Evolutionary conservation across 1,140 invertebrate genomes (phyloP), one percentile per base, ranked within the genome.

Genomic region (Scaptomyza montana): DNA sequence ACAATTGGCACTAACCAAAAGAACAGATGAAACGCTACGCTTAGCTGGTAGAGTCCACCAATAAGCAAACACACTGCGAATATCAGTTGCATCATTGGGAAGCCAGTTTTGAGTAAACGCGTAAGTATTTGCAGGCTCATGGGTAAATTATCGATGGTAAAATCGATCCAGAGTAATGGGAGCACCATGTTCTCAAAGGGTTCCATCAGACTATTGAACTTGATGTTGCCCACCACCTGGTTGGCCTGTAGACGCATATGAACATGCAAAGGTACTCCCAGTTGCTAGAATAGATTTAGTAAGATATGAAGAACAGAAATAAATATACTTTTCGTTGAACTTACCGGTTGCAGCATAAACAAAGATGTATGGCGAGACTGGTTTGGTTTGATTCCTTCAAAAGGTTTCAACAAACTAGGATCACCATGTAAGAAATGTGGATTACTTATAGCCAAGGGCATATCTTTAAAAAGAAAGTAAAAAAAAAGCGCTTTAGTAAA

Each of bases 371-470:
- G 57, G 72, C 92, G 80, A 95, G 95, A 68, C 93, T 93, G 80
- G 65, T 95, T 91, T 0, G 96, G 95, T 2, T 92, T 80, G 1
- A 97, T 87, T 9, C 96, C 96, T 3, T 95, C 94, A 1, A 98
- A 92, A 0, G 93, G 92, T 5, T 96, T 92, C 30, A 94, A 76
- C 2, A 96, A 80, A 54, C 91, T 92, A 3, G 95, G 94, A 86
- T 97, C 95, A 0, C 94, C 94, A 50, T 95, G 90, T 59, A 95
- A 93, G 75, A 97, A 98, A 92, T 98, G 97, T 0, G 96, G 97
- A 78, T 95, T 94, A 1, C 97, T 97, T 33, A 97, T 92, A 0
- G 94, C 94, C 8, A 95, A 92, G 1, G 95, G 95, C 19, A 97
- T 93, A 77, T 93, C 95, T 96, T 77, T 43, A 28, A 47, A 12